A percentile compares a stretch with the other conserved stretches of the same genome.
Conservation (phyloP, 2,113 vertebrate species). For the Brachyhypopomus occidentalis region DNA sequence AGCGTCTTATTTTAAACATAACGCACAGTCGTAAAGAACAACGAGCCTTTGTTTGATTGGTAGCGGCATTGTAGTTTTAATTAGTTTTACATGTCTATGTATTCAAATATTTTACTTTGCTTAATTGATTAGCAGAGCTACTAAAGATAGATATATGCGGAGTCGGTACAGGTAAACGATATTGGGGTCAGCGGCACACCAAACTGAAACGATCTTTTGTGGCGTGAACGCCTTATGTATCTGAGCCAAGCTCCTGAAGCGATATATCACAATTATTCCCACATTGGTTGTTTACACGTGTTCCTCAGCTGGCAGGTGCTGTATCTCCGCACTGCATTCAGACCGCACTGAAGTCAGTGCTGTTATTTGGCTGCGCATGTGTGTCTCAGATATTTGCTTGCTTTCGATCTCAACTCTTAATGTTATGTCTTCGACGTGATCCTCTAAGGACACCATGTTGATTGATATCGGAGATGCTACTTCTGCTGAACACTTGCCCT, state of each 20-base stretch:
- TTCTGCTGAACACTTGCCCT: no score
- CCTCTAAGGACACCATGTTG: constrained; percentile 13
- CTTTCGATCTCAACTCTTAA: constrained; percentile 12
- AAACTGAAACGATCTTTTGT: neutral
- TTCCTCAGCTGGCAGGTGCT: constrained; percentile 26
- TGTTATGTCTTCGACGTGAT: constrained; percentile 15
- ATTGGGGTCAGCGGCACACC: constrained; percentile 52
- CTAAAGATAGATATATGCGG: neutral
- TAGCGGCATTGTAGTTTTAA: neutral
- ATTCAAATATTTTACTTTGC: neutral
- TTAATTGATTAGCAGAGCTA: neutral
- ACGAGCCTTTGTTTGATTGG: constrained; percentile 27
- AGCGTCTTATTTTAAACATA: neutral
- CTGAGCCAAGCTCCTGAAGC: no score
- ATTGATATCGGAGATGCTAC: neutral
- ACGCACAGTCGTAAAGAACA: constrained; percentile 34
- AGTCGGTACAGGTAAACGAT: constrained; percentile 21
- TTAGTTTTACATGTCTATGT: neutral
- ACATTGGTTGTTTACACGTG: neutral
- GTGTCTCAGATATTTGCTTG: constrained; percentile 15
- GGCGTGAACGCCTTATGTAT: no score
- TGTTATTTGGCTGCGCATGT: constrained; percentile 16
- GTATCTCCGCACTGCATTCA: constrained; percentile 2
- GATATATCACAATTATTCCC: neutral
- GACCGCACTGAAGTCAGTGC: constrained; percentile 6